These are phyloP conservation scores for Agapetus fuscipes DNA, from an alignment of 2,888 invertebrate species.

Conservation along the genomic window DNA sequence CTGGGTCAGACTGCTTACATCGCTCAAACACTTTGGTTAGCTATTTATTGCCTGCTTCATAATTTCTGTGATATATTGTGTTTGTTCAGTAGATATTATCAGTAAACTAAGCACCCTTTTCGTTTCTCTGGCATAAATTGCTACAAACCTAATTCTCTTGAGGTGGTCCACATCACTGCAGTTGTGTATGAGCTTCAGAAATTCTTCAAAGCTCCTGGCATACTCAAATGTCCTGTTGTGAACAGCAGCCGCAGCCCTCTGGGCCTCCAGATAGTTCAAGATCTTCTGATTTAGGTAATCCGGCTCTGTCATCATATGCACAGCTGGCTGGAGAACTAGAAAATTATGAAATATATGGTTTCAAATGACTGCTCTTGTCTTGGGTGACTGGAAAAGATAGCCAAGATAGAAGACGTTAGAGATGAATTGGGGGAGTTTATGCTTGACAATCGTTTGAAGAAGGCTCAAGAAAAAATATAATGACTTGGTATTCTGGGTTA, in stretches of 20 bases:
- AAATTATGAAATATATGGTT: conserved; percentile 21
- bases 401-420: no score
- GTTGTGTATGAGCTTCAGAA: conserved; percentile 72
- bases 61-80: no score
- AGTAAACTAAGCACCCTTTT: no score
- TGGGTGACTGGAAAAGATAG: conserved; percentile 24
- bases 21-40: no score
- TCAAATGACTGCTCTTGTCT: background rate
- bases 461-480: no score
- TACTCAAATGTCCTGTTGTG: conserved; percentile 77
- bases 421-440: no score
- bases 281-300: conserved; percentile 87
- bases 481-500: no score
- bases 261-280: conserved; percentile 71
- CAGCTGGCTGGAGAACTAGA: conserved; percentile 70
- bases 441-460: no score
- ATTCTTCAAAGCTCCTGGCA: conserved; percentile 84
- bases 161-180: conserved; percentile 74
- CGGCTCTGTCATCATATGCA: conserved; percentile 78
- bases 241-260: conserved; percentile 67
- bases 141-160: conserved; percentile 61
- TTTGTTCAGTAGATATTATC: no score
- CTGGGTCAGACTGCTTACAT: no score
- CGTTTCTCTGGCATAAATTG: background rate
- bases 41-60: no score